Conservation (phyloP, 1,140 invertebrate species). For the Drosophila saltans region DNA sequence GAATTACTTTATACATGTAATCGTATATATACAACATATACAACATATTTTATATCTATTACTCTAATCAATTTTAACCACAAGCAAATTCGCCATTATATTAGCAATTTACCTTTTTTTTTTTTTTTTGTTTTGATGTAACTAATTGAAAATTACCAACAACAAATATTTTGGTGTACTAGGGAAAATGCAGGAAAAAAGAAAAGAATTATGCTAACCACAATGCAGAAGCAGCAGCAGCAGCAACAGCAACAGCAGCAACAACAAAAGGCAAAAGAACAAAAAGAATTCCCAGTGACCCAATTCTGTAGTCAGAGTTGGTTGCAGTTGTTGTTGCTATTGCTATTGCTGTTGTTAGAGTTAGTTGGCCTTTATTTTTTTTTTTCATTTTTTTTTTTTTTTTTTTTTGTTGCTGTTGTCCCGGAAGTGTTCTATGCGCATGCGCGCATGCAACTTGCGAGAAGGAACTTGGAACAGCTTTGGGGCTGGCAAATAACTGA, state of each 20-base stretch:
- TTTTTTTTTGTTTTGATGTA: background rate
- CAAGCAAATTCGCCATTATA: slow-evolving; percentile 11
- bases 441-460: slow-evolving; percentile 52
- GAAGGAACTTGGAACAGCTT: slow-evolving; percentile 10
- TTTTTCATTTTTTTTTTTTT: slow-evolving; percentile 38
- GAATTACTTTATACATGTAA: background rate
- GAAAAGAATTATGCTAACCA: slow-evolving; percentile 15
- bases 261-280: slow-evolving; percentile 22
- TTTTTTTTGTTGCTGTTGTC: slow-evolving; percentile 25
- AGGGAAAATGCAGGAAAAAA: slow-evolving; percentile 1
- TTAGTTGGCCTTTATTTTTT: slow-evolving; percentile 44
- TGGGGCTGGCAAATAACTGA: slow-evolving; percentile 15
- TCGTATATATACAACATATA: background rate
- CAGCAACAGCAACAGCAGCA: background rate
- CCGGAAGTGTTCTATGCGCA: slow-evolving; percentile 55
- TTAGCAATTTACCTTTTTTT: background rate
- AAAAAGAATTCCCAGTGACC: slow-evolving; percentile 24
- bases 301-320: slow-evolving; percentile 42
- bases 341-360: slow-evolving; percentile 33
- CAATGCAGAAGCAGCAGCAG: slow-evolving; percentile 4
- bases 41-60: background rate
- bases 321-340: slow-evolving; percentile 32
- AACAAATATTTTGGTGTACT: slow-evolving; percentile 14
- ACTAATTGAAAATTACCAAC: slow-evolving; percentile 21
- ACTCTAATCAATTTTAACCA: slow-evolving; percentile 6